Conservation (phyloP, 1,140 invertebrate genomes). For the Eulimnadia texana region DNA sequence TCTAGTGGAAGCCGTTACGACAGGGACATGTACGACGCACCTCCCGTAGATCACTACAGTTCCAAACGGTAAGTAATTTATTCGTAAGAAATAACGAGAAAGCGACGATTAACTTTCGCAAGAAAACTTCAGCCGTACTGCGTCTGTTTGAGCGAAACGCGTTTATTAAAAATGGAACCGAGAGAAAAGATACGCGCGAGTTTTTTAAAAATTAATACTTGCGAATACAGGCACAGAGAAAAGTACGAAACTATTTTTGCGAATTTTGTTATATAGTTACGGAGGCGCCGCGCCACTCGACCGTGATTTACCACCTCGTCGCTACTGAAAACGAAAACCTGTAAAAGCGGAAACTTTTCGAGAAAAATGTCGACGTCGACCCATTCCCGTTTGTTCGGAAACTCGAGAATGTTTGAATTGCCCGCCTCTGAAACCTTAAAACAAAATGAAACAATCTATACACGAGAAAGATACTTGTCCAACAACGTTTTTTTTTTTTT, state of each 20-base stretch:
- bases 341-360: background rate
- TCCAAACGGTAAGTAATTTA: slow-evolving; percentile 10
- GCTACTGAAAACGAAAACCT: slow-evolving; percentile 3
- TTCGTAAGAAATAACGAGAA: background rate
- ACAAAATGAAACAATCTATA: too few species aligned
- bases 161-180: background rate
- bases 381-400: too few species aligned
- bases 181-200: background rate
- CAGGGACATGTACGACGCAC: slow-evolving; percentile 1
- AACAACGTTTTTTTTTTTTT: too few species aligned
- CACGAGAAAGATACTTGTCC: too few species aligned
- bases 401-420: too few species aligned
- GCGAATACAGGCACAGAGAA: too few species aligned
- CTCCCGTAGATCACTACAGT: slow-evolving; percentile 2
- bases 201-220: background rate
- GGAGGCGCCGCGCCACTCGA: slow-evolving; percentile 8
- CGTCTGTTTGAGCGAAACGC: background rate
- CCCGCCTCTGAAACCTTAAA: too few species aligned
- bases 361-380: background rate
- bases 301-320: slow-evolving; percentile 7
- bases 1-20: background rate
- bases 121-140: background rate
- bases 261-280: slow-evolving; percentile 1
- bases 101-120: background rate
- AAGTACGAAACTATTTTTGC: background rate